Percentiles rank a stretch among this genome's conserved stretches.
Conservation (phyloP, 2,888 invertebrate species). For the Aleiodes alternator region DNA sequence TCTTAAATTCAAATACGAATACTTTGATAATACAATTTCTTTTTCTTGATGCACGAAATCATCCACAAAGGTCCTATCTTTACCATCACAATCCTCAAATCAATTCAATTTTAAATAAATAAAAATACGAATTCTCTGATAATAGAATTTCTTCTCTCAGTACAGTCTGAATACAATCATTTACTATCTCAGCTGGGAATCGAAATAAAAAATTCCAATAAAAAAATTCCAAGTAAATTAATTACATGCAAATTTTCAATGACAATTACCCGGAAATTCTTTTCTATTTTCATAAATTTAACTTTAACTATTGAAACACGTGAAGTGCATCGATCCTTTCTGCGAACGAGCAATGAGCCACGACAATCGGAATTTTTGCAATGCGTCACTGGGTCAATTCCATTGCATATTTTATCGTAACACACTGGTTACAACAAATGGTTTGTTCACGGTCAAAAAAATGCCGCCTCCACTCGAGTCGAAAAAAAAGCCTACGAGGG, state of each 20-base stretch:
- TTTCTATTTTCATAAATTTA: conserved; percentile 44
- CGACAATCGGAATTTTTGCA: conserved; percentile 52
- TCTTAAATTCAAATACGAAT: too few species aligned
- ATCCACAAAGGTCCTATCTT: too few species aligned
- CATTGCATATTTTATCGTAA: conserved; percentile 49
- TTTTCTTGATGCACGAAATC: too few species aligned
- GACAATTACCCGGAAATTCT: neutral
- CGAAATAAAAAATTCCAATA: neutral
- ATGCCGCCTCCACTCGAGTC: neutral
- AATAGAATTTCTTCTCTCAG: too few species aligned
- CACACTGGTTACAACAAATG: conserved; percentile 6
- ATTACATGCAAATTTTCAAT: conserved; percentile 21
- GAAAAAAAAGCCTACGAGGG: neutral
- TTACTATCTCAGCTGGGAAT: too few species aligned
- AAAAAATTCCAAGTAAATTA: neutral
- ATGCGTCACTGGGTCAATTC: conserved; percentile 58
- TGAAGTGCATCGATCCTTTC: conserved; percentile 51
- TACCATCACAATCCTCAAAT: too few species aligned
- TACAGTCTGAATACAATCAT: too few species aligned
- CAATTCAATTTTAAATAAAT: too few species aligned
- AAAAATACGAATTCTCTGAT: too few species aligned
- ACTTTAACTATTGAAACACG: neutral
- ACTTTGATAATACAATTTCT: too few species aligned
- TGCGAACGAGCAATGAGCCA: conserved; percentile 45
- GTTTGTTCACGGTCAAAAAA: neutral